Evolutionary conservation across 1,140 invertebrate genomes (phyloP).

Genomic region (Habropoda laboriosa): DNA sequence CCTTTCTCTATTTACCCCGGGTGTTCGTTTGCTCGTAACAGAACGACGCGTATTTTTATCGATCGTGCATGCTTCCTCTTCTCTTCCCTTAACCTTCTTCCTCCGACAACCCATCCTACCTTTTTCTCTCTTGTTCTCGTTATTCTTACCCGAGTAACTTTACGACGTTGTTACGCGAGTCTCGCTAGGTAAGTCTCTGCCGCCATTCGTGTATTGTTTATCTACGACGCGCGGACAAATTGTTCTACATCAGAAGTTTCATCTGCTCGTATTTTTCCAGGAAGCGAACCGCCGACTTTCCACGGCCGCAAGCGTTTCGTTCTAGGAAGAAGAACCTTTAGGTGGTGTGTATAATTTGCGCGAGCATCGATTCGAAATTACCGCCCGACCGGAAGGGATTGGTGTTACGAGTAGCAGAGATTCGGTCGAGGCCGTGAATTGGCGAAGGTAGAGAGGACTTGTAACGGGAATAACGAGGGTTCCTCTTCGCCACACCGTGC

Average conservation of each 20-base stretch:
- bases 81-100: not conserved
- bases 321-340: not conserved
- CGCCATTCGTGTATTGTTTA: not conserved
- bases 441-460: not conserved
- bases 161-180: not conserved
- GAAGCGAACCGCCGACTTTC: not conserved
- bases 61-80: not conserved
- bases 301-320: not conserved
- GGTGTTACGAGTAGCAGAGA: too few species aligned
- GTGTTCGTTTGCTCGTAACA: not conserved
- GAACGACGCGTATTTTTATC: not conserved
- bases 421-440: not conserved
- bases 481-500: not conserved
- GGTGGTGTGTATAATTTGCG: not conserved
- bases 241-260: not conserved
- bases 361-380: not conserved
- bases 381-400: not conserved
- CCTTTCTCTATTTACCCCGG: not conserved
- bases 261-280: not conserved
- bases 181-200: not conserved
- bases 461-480: conserved; percentile 13
- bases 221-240: not conserved
- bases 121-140: too few species aligned
- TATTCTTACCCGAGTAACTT: not conserved
- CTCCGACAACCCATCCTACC: too few species aligned